phyloP scores from a whole-genome alignment of 2,888 invertebrate genomes.

The Hirtodrosophila histrioides region DNA sequence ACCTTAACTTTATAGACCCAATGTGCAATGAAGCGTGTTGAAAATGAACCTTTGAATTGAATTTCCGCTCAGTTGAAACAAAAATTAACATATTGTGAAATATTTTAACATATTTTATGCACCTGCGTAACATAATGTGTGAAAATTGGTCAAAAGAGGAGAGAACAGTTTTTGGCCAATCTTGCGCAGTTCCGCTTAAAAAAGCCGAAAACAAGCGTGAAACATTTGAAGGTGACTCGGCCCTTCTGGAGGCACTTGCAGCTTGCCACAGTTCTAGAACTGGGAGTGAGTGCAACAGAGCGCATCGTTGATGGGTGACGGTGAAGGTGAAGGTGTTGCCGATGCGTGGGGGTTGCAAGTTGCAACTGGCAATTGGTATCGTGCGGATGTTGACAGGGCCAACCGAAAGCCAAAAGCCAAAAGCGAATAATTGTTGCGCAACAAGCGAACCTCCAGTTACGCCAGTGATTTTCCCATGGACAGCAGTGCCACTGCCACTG shows the following conservation, averaged over 20 bases:
- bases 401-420: slow-evolving; percentile 13
- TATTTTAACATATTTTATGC: slow-evolving; percentile 37
- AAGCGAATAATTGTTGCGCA: slow-evolving; percentile 54
- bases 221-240: slow-evolving; percentile 28
- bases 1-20: slow-evolving; percentile 3
- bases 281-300: slow-evolving; percentile 47
- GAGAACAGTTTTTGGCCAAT: slow-evolving; percentile 52
- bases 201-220: slow-evolving; percentile 50
- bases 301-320: slow-evolving; percentile 47
- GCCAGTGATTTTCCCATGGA: slow-evolving; percentile 74
- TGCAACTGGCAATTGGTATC: slow-evolving; percentile 28
- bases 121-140: slow-evolving; percentile 64
- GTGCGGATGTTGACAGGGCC: slow-evolving; percentile 27
- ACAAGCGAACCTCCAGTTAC: slow-evolving; percentile 46
- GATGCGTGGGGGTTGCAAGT: slow-evolving; percentile 52
- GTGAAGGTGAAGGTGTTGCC: slow-evolving; percentile 36
- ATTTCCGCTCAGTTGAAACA: slow-evolving; percentile 47
- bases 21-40: slow-evolving; percentile 37
- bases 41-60: slow-evolving; percentile 22
- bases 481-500: neutral
- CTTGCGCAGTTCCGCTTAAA: slow-evolving; percentile 71
- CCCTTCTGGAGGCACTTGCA: slow-evolving; percentile 23
- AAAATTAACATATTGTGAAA: slow-evolving; percentile 55
- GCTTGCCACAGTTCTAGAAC: too few species aligned
- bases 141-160: slow-evolving; percentile 61